These are phyloP conservation scores for Brachyptera putata DNA, from an alignment of 2,888 invertebrate species.

Conservation along the genomic window DNA sequence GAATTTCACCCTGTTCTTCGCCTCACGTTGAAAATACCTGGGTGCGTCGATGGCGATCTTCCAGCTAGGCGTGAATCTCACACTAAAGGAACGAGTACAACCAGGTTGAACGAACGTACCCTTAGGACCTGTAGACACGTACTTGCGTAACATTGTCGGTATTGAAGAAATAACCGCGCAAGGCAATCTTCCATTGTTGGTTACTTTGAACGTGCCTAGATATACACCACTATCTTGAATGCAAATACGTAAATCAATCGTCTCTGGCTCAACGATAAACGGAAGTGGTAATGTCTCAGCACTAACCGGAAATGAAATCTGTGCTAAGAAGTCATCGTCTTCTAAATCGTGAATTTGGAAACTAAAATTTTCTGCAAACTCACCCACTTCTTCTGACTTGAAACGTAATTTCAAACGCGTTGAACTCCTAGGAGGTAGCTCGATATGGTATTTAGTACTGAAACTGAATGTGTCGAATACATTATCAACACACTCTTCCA, in stretches of 20 bases:
- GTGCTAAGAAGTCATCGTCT: neutral
- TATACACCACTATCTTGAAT: constrained; percentile 13
- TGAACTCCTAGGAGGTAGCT: neutral
- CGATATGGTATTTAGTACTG: constrained; percentile 1
- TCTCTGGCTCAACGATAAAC: neutral
- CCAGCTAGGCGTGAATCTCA: constrained; percentile 4
- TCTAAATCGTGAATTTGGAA: neutral
- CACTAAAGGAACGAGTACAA: neutral
- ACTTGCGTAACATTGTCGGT: neutral
- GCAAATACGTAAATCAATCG: constrained; percentile 7
- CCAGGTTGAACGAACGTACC: constrained; percentile 2
- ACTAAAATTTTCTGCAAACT: neutral
- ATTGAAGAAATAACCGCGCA: neutral
- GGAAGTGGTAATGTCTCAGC: neutral
- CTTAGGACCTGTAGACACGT: neutral
- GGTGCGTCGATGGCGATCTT: constrained; percentile 1
- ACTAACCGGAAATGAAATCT: neutral
- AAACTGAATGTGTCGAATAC: neutral
- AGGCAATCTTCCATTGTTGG: neutral
- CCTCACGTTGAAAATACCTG: neutral
- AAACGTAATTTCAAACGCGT: neutral
- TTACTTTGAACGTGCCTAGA: neutral
- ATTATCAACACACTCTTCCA: constrained; percentile 7
- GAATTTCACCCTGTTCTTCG: constrained; percentile 1
- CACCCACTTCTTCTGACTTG: neutral